These are phyloP conservation scores for Capitulum mitella DNA, from an alignment of 2,888 invertebrate species.

Conservation along the genomic window DNA sequence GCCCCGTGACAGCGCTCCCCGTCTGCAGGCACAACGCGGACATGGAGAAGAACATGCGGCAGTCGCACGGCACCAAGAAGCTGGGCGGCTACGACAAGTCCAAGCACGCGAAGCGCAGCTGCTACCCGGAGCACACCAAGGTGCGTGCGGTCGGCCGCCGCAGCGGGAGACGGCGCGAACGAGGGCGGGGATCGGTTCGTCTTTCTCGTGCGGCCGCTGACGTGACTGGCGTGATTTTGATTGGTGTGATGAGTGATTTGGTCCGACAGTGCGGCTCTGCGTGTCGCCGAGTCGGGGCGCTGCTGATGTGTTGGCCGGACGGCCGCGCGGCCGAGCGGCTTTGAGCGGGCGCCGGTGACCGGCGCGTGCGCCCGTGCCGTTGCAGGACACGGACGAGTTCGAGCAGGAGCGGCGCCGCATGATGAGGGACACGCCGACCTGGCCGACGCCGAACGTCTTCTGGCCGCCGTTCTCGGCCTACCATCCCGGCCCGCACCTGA, in stretches of 20 bases:
- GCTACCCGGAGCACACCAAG: neutral
- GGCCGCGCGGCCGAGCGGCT: no score
- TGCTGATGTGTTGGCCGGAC: no score
- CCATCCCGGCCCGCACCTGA: neutral
- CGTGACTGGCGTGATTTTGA: no score
- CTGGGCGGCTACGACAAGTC: neutral
- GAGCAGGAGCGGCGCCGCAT: neutral
- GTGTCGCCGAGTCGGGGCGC: no score
- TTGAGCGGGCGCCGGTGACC: no score
- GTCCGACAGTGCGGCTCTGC: no score
- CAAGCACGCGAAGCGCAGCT: neutral
- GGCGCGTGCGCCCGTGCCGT: no score
- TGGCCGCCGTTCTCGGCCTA: neutral
- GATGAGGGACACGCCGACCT: neutral
- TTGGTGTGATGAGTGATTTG: no score
- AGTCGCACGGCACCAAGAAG: slow-evolving; percentile 53
- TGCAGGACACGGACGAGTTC: neutral
- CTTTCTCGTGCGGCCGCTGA: no score
- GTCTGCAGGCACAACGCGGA: slow-evolving; percentile 64
- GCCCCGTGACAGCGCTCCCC: no score
- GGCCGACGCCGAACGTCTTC: slow-evolving; percentile 1
- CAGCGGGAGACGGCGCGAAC: no score
- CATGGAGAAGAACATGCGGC: slow-evolving; percentile 71
- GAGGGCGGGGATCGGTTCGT: no score
- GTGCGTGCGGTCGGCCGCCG: neutral